Evolutionary conservation across 2,113 vertebrate species (phyloP), one percentile per base, ranked within the genome.

Genomic region (Benitochromis conjunctus): DNA sequence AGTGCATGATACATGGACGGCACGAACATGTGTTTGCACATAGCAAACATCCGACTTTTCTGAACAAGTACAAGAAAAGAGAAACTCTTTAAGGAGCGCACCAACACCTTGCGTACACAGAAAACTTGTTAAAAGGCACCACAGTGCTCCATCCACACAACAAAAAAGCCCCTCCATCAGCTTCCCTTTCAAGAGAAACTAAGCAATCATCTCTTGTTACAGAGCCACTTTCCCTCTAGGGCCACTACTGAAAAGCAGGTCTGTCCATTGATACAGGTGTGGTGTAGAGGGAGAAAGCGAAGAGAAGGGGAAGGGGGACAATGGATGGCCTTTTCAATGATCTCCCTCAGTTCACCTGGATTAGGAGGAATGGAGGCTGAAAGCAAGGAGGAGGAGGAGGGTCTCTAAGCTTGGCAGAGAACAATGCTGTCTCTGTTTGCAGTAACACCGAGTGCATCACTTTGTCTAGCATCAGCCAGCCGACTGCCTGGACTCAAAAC

Each of bases 201-300:
- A 90, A 66, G 86, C 85, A 92, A 94, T 94, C 91, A 91, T 92
- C 92, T 94, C 88, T 82, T 69, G 85, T 94, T 94, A 92, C 90
- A 76, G 38, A 81, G 80, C 79, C 85, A 86, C 89, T 86, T 86
- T 92, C 83, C 82, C 92, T 92, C 82, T 26, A 79, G 90, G 90
- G 89, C 89, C 57, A 36, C 76, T 9, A 46, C 89, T 95, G 86
- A 95, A 95, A 94, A 81, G 87, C 79, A 87, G 48, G 74, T 57
- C 83, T 91, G 92, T 91, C 84, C 87, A 84, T 86, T 87, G 87
- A 93, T 93, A 93, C 92, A 95, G 93, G 92, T 94, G 93, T 92
- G 90, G 86, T 82, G 80, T 26, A 46, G 14, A 66, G 77, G 56
- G 69, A 48, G 53, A 43, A 76, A 13, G 41, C 7, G 11, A 29